phyloP scores from a whole-genome alignment of 2,797 vertebrate genomes.

The Silurus lanzhouensis region DNA sequence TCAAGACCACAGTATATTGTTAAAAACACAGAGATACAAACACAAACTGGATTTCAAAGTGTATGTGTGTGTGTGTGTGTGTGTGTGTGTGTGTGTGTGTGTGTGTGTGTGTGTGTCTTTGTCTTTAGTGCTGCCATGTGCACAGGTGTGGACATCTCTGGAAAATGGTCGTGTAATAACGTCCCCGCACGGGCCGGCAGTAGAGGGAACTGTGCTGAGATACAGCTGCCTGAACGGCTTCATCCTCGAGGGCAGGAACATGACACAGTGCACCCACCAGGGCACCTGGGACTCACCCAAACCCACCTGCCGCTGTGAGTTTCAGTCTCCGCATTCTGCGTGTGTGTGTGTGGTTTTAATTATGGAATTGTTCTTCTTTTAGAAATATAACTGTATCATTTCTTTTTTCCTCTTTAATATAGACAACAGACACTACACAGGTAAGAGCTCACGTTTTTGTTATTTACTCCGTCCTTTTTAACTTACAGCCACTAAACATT shows the following conservation, averaged over 20 bases:
- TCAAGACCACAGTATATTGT: not conserved
- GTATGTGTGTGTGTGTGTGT: not conserved
- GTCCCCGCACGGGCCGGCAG: constrained; percentile 73
- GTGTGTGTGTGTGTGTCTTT: constrained; percentile 28
- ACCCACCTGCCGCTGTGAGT: constrained; percentile 85
- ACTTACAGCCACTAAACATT: not conserved
- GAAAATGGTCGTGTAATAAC: constrained; percentile 81
- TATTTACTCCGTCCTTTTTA: not conserved
- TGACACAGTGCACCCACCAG: constrained; percentile 80
- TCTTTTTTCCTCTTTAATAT: constrained; percentile 35
- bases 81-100: constrained; percentile 18
- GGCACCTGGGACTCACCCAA: constrained; percentile 86
- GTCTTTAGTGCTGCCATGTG: constrained; percentile 78
- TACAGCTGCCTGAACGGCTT: constrained; percentile 83
- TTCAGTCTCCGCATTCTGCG: not conserved
- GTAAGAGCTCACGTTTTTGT: constrained; percentile 57
- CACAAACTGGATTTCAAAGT: not conserved
- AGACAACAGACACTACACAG: constrained; percentile 73
- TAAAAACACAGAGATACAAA: not conserved
- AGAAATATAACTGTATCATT: not conserved
- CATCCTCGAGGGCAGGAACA: constrained; percentile 78
- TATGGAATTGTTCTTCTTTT: not conserved
- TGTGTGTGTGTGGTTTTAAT: not conserved
- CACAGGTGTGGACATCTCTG: constrained; percentile 80
- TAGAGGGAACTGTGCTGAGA: constrained; percentile 79